A percentile compares a stretch with the other conserved stretches of the same genome.
Evolutionary conservation across 2,797 vertebrate genomes (phyloP).

Genomic region (Tolypeutes matacus): DNA sequence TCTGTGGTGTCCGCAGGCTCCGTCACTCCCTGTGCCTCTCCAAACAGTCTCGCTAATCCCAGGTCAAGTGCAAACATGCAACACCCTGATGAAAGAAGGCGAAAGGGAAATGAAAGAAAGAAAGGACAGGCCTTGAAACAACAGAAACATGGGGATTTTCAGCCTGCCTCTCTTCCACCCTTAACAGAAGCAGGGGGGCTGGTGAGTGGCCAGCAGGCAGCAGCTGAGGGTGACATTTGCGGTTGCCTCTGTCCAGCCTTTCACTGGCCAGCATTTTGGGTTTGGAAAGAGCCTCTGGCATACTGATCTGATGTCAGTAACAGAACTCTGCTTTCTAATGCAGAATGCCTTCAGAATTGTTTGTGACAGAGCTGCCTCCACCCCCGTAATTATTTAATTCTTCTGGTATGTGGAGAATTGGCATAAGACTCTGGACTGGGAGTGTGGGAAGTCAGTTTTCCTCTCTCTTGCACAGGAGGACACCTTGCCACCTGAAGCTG

Average conservation of each 20-base stretch:
- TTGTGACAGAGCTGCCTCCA: constrained; percentile 73
- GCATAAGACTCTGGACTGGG: constrained; percentile 69
- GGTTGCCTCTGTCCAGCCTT: neutral
- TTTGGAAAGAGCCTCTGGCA: constrained; percentile 14
- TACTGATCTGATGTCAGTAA: constrained; percentile 29
- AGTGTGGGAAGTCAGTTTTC: constrained; percentile 65
- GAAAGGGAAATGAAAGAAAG: constrained; percentile 78
- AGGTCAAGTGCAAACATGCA: constrained; percentile 88
- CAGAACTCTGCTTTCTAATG: constrained; percentile 68
- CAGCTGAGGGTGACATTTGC: neutral
- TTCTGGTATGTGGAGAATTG: constrained; percentile 82
- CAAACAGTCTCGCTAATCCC: constrained; percentile 84
- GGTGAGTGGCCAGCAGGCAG: neutral
- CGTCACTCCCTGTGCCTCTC: constrained; percentile 75
- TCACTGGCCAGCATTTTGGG: neutral
- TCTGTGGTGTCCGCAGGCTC: constrained; percentile 82
- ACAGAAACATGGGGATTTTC: constrained; percentile 53
- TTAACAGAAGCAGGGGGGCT: neutral
- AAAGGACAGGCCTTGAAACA: constrained; percentile 63
- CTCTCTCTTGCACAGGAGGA: constrained; percentile 52
- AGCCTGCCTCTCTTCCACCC: constrained; percentile 42
- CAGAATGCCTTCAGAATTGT: constrained; percentile 48
- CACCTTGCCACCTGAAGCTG: constrained; percentile 81
- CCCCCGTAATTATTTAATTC: constrained; percentile 83
- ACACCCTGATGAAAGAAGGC: constrained; percentile 79